phyloP scores from a whole-genome alignment of 2,797 vertebrate species.

The Cryptoblepharus egeriae region DNA sequence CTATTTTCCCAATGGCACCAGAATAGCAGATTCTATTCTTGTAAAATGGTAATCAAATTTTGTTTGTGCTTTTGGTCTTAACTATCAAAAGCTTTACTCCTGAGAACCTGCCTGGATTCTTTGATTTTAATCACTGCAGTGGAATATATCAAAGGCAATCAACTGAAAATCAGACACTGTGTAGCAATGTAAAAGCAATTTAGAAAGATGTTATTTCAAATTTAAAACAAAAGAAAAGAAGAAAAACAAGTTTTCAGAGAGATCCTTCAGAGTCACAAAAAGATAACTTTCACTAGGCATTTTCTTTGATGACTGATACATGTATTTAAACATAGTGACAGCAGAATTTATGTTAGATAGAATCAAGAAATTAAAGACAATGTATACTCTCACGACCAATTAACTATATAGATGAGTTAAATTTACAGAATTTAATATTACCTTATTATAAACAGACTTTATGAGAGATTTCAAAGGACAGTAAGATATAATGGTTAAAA shows the following conservation, averaged over 20 bases:
- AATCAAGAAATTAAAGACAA: constrained; percentile 4
- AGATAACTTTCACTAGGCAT: not conserved
- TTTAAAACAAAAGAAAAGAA: not conserved
- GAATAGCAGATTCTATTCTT: constrained; percentile 5
- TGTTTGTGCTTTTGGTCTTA: constrained; percentile 17
- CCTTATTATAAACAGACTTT: not conserved
- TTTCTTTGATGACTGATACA: not conserved
- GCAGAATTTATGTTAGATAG: not conserved
- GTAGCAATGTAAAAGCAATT: not conserved
- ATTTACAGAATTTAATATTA: not conserved
- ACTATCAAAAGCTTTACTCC: constrained; percentile 11
- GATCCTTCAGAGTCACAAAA: not conserved
- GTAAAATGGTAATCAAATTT: constrained; percentile 28
- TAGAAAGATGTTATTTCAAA: not conserved
- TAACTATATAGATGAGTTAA: constrained; percentile 10
- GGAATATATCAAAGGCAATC: not conserved
- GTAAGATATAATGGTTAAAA: not conserved
- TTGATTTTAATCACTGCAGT: not conserved
- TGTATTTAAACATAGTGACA: not conserved
- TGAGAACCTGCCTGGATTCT: constrained; percentile 18
- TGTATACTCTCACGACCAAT: constrained; percentile 8
- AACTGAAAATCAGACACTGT: not conserved
- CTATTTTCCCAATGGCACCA: constrained; percentile 14
- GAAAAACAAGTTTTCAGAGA: not conserved
- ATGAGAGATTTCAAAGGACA: constrained; percentile 6